Evolutionary conservation across 2,888 invertebrate species (phyloP), one percentile per base, ranked within the genome.

Genomic region (Drosophila mercatorum): DNA sequence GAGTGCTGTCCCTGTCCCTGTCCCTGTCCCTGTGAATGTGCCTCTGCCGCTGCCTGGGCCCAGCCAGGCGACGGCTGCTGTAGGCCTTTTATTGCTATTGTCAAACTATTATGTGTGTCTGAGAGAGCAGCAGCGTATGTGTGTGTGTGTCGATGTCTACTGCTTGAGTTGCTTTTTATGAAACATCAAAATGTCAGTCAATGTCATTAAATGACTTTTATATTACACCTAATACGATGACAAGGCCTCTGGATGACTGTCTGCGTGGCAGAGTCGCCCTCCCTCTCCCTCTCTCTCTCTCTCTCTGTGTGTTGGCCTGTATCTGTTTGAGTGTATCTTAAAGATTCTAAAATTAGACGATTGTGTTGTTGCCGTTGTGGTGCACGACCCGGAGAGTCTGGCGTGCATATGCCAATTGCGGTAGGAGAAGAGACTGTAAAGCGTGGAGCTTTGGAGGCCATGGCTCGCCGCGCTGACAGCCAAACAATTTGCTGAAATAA

Each of bases 171-270:
- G 88, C 85, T 90, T 90, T 89, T 88, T 88, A 89, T 90, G 89
- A 90, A 90, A 90, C 89, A 89, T 89, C 90, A 89, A 89, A 89
- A 90, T 89, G 89, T 89, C 89, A 89, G 89, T 89, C 90, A 89
- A 90, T 89, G 89, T 89, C 89, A 89, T 89, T 89, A 90, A 90
- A 89, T 89, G 90, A 90, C 89, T 89, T 90, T 90, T 89, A 89
- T 90, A 89, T 90, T 89, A 89, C 89, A 88, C 90, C 90, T 90
- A 89, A 89, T 87, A 87, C 90, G 89, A 88, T 89, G 86, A 89
- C 88, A 85, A 86, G 84, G 89, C 89, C 87, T 86, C 78, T 53
- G 59, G 51, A 57, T 63, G 59, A 44, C 71, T 68, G 46, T 55
- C 68, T 68, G 53, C 11, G 43, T 43, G 31, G 31, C 31, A 34